Base-by-base conservation (phyloP, 2,888 invertebrate species). In the Ferrisia virgata region DNA sequence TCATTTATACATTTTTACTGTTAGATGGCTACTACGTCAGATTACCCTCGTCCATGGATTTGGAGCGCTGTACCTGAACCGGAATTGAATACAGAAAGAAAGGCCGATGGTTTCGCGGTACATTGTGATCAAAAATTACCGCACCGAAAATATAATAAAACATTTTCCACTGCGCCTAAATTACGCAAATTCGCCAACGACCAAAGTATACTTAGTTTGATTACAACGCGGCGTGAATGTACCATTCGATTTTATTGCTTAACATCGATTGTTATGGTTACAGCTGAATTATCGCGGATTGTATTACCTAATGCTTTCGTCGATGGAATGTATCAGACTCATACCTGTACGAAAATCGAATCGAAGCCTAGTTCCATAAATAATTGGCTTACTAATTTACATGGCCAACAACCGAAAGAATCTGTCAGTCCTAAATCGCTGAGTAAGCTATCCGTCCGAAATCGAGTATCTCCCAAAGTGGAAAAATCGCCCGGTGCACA, bases 11-110 rank as follows among this genome's bases (percentile, higher is more conserved):
- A 28, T 28, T 80, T 53, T 31, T 9, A 53, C n/a, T 15, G 2
- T 53, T 33, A 83, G 83, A 4, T 83, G 18, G 83, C 83, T 9
- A 83, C 83, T 15, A 72, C 83, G 31, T 83, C 83, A 15, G 83
- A 83, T 76, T 43, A 83, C 31, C 76, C 83, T 18, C 11, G 25
- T 25, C 83, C 83, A 9, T 83, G 83, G 72, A 40, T 83, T n/a
- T 83, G 83, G 83, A 76, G 18, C 72, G 72, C 76, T 6, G n/a
- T 43, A 13, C 83, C 83, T 47, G 5, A 33, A 31, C 33, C 36
- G 1, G 18, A 18, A 76, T 31, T 15, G 2, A 11, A 31, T 76
- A 15, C 2, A 40, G 79, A 79, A 11, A n/a, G 4, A 31, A 36
- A 78, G 1, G 18, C 39, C 8, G 18, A 40, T 6, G 31, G 53